Percentiles rank a stretch among this genome's conserved stretches.
These are phyloP conservation scores for Poecilia gillii DNA, from an alignment of 2,797 vertebrate species.

Conservation along the genomic window DNA sequence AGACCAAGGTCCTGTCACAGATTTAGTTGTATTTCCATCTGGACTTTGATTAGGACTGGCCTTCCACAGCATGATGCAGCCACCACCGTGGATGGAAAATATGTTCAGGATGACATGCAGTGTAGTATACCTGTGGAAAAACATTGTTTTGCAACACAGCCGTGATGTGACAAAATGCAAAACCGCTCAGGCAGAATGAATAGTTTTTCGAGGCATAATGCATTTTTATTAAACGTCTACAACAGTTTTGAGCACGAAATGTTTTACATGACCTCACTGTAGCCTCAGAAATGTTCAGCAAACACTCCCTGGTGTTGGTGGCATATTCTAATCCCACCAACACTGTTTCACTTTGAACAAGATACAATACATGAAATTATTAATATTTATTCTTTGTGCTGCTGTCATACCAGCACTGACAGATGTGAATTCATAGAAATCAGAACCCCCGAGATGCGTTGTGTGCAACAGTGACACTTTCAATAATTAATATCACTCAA, in stretches of 20 bases:
- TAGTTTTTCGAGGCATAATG: not conserved
- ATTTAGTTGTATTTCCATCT: not conserved
- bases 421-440: conserved; percentile 71
- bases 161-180: not conserved
- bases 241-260: not conserved
- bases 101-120: not conserved
- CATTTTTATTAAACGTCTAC: not conserved
- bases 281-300: not conserved
- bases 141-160: not conserved
- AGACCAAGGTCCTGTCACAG: not conserved
- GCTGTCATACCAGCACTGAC: conserved; percentile 51
- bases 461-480: conserved; percentile 60
- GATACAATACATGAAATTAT: conserved; percentile 36
- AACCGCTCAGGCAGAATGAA: not conserved
- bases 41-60: not conserved
- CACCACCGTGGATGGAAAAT: not conserved
- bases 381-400: conserved; percentile 53
- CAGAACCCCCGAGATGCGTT: conserved; percentile 56
- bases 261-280: not conserved
- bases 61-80: not conserved
- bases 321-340: conserved; percentile 20
- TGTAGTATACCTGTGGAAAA: not conserved
- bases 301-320: not conserved
- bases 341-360: conserved; percentile 30
- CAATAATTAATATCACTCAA: conserved; percentile 83